Conservation (phyloP, 2,113 vertebrate genomes). For the Herpailurus yagouaroundi region DNA sequence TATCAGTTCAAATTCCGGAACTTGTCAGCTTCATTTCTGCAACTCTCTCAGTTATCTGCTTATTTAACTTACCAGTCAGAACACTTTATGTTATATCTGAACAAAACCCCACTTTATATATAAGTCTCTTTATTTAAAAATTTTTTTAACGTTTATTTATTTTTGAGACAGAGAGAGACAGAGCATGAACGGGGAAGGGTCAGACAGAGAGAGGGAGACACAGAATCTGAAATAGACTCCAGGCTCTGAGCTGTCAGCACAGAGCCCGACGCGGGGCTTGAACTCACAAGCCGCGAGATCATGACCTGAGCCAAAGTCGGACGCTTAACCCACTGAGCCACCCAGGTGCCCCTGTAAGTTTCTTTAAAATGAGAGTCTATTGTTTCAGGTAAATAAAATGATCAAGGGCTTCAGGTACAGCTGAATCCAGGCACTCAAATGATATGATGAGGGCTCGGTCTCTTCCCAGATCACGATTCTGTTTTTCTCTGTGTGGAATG, state of each 20-base stretch:
- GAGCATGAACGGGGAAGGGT: no score
- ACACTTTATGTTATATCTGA: background rate
- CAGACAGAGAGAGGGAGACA: no score
- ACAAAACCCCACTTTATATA: background rate
- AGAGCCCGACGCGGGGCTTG: no score
- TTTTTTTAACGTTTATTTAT: no score
- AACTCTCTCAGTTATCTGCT: background rate
- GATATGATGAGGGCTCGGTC: background rate
- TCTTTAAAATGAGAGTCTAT: background rate
- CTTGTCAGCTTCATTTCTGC: background rate
- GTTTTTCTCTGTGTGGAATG: background rate
- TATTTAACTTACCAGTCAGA: background rate
- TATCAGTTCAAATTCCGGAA: background rate
- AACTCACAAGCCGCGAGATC: fast-evolving
- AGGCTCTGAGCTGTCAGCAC: no score
- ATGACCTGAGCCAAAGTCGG: no score
- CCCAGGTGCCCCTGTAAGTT: background rate
- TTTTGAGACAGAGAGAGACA: no score
- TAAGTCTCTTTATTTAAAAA: background rate
- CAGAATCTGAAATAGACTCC: no score
- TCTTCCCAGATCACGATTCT: background rate
- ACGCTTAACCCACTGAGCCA: no score
- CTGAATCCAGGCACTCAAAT: background rate
- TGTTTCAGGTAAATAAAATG: background rate
- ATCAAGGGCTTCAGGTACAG: background rate